Evolutionary conservation across 1,140 invertebrate species (phyloP).

Genomic region (Leptestheria dahalacensis): DNA sequence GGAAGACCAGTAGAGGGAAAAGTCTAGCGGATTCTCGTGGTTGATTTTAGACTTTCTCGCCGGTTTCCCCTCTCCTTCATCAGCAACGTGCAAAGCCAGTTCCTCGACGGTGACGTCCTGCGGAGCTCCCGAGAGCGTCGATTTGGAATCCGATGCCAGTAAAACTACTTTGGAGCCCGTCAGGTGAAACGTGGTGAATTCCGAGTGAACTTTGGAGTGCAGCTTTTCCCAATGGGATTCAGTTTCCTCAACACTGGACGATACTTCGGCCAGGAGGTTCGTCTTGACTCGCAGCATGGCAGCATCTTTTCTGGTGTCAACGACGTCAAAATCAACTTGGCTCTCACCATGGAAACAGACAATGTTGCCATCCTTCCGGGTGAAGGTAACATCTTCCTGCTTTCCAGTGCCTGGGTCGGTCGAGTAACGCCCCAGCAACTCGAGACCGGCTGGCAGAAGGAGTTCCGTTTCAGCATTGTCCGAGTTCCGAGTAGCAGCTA

Average conservation of each 20-base stretch:
- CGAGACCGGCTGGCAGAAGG: background rate
- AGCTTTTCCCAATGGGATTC: background rate
- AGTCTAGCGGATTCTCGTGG: background rate
- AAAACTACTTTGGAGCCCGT: slow-evolving; percentile 1
- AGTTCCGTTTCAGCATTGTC: background rate
- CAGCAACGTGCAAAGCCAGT: background rate
- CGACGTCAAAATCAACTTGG: background rate
- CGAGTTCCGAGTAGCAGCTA: background rate
- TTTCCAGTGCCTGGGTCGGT: background rate
- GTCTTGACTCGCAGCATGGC: background rate
- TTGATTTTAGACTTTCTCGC: background rate
- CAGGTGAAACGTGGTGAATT: slow-evolving; percentile 5
- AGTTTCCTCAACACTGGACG: slow-evolving; percentile 1
- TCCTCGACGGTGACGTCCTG: slow-evolving; percentile 12
- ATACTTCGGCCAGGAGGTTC: background rate
- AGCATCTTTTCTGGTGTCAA: background rate
- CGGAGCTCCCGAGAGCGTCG: slow-evolving; percentile 5
- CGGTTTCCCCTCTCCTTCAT: background rate
- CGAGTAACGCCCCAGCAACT: background rate
- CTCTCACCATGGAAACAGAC: background rate
- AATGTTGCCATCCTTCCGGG: background rate
- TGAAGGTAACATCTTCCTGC: background rate
- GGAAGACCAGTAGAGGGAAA: slow-evolving; percentile 9
- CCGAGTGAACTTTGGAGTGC: slow-evolving; percentile 4
- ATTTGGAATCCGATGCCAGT: background rate